These are phyloP conservation scores for Lasioglossum marginatum DNA, from an alignment of 2,888 invertebrate species.

Conservation along the genomic window DNA sequence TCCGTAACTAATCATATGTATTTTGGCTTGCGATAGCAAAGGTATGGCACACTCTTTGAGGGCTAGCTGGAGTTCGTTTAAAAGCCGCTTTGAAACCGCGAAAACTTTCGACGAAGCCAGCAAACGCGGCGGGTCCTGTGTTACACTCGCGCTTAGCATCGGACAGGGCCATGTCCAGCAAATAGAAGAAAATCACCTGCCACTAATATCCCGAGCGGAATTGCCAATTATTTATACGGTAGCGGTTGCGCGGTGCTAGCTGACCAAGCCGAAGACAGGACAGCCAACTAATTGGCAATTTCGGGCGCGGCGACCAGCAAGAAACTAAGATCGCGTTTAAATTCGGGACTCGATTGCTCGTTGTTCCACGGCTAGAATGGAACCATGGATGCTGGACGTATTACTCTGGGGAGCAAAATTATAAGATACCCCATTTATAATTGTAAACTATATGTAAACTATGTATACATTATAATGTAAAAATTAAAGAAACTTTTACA, in stretches of 20 bases:
- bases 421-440: background rate
- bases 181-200: slow-evolving; percentile 72
- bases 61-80: slow-evolving; percentile 12
- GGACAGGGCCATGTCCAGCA: slow-evolving; percentile 34
- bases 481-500: too few species aligned
- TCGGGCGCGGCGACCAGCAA: slow-evolving; percentile 44
- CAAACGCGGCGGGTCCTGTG: background rate
- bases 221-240: slow-evolving; percentile 78
- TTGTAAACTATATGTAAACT: too few species aligned
- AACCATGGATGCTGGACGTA: background rate
- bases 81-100: slow-evolving; percentile 25
- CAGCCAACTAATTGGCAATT: slow-evolving; percentile 75
- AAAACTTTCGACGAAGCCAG: slow-evolving; percentile 23
- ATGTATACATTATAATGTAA: too few species aligned
- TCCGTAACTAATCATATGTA: background rate
- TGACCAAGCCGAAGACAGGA: slow-evolving; percentile 65
- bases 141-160: slow-evolving; percentile 7
- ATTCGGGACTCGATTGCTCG: slow-evolving; percentile 35
- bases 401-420: background rate
- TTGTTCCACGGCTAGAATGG: background rate
- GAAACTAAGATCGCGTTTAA: slow-evolving; percentile 58
- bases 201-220: slow-evolving; percentile 66
- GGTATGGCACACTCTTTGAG: too few species aligned
- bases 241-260: slow-evolving; percentile 50
- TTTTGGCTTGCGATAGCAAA: background rate